A percentile compares a stretch with the other conserved stretches of the same genome.
Conservation (phyloP, 1,140 invertebrate species). For the Drosophila ananassae region DNA sequence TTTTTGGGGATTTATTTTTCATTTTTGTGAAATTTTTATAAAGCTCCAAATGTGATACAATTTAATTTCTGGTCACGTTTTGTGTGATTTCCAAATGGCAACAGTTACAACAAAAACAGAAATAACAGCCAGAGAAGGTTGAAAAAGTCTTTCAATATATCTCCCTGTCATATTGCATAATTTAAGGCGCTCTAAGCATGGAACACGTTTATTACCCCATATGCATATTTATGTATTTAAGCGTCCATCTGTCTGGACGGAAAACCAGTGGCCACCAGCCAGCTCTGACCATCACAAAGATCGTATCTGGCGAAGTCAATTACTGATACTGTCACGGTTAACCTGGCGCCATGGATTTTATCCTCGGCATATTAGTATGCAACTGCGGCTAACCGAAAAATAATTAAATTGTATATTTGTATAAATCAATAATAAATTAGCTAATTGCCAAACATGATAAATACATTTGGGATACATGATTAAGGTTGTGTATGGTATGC, state of each 20-base stretch:
- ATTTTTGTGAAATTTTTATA: slow-evolving; percentile 74
- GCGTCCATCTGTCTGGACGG: slow-evolving; percentile 5
- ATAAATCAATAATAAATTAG: slow-evolving; percentile 47
- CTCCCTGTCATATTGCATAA: slow-evolving; percentile 44
- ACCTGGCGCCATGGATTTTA: slow-evolving; percentile 35
- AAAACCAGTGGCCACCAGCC: slow-evolving; percentile 1
- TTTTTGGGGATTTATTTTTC: slow-evolving; percentile 73
- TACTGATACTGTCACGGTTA: slow-evolving; percentile 44
- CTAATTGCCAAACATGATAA: slow-evolving; percentile 20
- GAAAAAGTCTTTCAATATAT: slow-evolving; percentile 48
- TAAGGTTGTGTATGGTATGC: background rate
- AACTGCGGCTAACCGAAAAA: slow-evolving; percentile 27
- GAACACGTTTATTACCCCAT: slow-evolving; percentile 38
- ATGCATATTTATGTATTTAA: slow-evolving; percentile 11
- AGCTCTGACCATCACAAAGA: background rate
- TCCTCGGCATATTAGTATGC: slow-evolving; percentile 19
- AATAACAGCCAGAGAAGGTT: slow-evolving; percentile 14
- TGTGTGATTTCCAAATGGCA: slow-evolving; percentile 73
- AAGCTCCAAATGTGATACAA: slow-evolving; percentile 61
- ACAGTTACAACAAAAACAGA: slow-evolving; percentile 37
- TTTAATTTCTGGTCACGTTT: slow-evolving; percentile 81
- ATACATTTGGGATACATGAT: slow-evolving; percentile 1
- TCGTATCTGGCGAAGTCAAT: slow-evolving; percentile 42
- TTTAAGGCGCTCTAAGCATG: slow-evolving; percentile 28
- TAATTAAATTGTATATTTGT: slow-evolving; percentile 26